A percentile compares a stretch with the other conserved stretches of the same genome.
phyloP scores from a whole-genome alignment of 2,113 vertebrate species.

The Mola mola region DNA sequence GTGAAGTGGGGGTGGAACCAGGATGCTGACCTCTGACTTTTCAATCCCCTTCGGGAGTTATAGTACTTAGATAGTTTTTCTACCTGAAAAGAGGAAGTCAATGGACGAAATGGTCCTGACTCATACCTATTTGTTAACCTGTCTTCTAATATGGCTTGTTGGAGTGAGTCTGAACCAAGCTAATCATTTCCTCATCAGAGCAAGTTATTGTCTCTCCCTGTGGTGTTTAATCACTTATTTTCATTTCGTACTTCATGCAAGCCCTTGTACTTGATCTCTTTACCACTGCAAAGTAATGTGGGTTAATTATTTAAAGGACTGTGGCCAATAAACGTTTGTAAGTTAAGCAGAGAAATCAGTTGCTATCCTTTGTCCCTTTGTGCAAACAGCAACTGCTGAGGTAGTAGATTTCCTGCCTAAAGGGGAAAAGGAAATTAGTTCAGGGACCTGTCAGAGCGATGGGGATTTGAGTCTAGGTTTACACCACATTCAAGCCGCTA shows the following conservation, averaged over 20 bases:
- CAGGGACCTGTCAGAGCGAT: constrained; percentile 23
- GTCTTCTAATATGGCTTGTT: background rate
- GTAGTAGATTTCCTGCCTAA: constrained; percentile 32
- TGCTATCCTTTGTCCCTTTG: constrained; percentile 13
- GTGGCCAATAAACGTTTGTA: constrained; percentile 34
- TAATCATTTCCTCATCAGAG: background rate
- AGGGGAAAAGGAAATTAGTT: constrained; percentile 48
- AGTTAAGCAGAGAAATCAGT: background rate
- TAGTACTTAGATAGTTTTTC: constrained; percentile 39
- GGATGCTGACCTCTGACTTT: constrained; percentile 50
- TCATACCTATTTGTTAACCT: too few species aligned
- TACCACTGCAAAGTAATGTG: constrained; percentile 34
- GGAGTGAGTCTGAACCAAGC: background rate
- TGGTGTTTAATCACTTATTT: background rate
- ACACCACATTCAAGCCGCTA: constrained; percentile 26
- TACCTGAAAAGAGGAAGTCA: constrained; percentile 51
- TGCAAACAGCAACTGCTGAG: constrained; percentile 42
- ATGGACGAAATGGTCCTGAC: constrained; percentile 23
- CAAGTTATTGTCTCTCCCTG: background rate
- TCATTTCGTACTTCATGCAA: constrained; percentile 4
- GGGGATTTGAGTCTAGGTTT: constrained; percentile 40
- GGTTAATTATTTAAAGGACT: constrained; percentile 87
- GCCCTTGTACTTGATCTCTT: constrained; percentile 12
- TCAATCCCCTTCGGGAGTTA: constrained; percentile 17
- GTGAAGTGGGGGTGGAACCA: constrained; percentile 25